Base-by-base conservation (phyloP, 2,888 invertebrate species). In the Metellina segmentata region DNA sequence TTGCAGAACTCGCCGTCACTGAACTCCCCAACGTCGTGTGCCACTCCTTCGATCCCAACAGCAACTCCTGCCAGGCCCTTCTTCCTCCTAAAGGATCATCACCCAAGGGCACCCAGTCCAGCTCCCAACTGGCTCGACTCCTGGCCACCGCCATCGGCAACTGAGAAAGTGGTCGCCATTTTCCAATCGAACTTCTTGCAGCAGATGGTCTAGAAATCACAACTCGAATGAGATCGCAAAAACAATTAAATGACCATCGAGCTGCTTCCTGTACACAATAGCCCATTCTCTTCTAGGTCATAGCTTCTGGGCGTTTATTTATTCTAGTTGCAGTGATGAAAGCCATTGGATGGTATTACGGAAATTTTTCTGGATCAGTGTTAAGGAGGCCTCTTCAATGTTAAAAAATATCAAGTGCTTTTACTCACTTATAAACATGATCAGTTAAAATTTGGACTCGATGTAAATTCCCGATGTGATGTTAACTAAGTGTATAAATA, bases 1-100 rank as follows among this genome's bases (percentile, higher is more conserved):
- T 89, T 75, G 85, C 93, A 48, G 92, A 93, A 53, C 89, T 93
- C 85, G 94, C 93, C 19, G 85, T 93, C 11, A 93, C 93, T 9
- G 87, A 93, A 71, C 83, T 94, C 16, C 94, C 94, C 5, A 92
- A 93, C 34, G 93, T 93, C 11, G 87, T 94, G 48, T 93, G 93
- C 88, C 77, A 91, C 71, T 93, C 93, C 7, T 94, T 93, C 85
- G 93, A 93, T 16, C 87, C 92, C 19, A 90, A 93, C 72, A 93
- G 90, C 34, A 61, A 61, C 2, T 90, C 92, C 34, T 94, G 94
- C 86, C 90, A 93, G 71, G 82, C 89, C 52, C 83, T 94, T 7
- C 77, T 94, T 19, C 93, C 93, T 16, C 82, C 93, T 11, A 90
- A 90, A 16, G 93, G 93, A 11, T 92, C 93, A 9, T 71, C 86